Conservation (phyloP, 2,797 vertebrate genomes). For the Nannoperca obscura region DNA sequence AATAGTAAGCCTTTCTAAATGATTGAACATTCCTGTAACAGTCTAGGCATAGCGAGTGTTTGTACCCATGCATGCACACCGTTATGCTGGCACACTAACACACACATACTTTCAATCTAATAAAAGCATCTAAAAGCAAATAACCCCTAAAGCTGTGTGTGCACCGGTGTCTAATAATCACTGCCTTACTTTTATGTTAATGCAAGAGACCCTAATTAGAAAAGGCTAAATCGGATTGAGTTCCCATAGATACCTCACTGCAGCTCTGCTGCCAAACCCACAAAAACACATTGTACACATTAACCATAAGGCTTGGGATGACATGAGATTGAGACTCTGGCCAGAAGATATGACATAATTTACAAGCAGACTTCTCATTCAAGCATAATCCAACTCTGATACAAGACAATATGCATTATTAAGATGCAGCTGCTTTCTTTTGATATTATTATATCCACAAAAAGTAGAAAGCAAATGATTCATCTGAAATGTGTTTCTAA, state of each 20-base stretch:
- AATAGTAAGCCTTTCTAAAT: conserved; percentile 14
- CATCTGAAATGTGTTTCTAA: conserved; percentile 4
- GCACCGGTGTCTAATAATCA: conserved; percentile 42
- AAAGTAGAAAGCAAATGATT: conserved; percentile 1
- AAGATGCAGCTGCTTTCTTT: conserved; percentile 1
- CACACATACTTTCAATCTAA: conserved; percentile 23
- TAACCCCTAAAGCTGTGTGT: conserved; percentile 28
- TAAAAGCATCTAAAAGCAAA: conserved; percentile 47
- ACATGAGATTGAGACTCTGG: conserved; percentile 36
- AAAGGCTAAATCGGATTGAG: conserved; percentile 29
- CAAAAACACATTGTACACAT: conserved; percentile 50
- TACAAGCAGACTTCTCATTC: conserved; percentile 6
- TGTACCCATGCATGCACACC: not conserved
- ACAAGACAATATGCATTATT: conserved; percentile 8
- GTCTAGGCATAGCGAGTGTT: conserved; percentile 11
- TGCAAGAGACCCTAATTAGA: conserved; percentile 45
- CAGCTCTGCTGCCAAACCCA: conserved; percentile 59
- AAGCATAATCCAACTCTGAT: conserved; percentile 35
- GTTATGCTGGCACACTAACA: conserved; percentile 3
- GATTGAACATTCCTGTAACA: conserved; percentile 43
- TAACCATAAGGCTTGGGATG: conserved; percentile 49
- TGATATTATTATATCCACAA: not conserved
- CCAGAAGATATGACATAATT: conserved; percentile 7
- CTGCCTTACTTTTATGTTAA: conserved; percentile 38
- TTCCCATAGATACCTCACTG: conserved; percentile 43